phyloP scores from a whole-genome alignment of 1,140 invertebrate genomes.

The Acyrthosiphon pisum region DNA sequence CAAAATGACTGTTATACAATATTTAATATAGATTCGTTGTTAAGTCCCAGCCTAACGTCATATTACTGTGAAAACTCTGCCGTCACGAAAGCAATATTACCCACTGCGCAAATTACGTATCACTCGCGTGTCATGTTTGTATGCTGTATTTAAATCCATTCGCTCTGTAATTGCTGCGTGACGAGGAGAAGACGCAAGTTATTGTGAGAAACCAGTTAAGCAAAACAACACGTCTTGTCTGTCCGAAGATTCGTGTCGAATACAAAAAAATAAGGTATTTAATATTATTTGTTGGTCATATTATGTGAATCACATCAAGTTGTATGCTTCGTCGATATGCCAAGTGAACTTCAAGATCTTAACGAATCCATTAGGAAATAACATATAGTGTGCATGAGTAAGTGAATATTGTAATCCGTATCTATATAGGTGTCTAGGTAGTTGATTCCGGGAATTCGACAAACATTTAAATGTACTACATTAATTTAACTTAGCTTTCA shows the following conservation, averaged over 20 bases:
- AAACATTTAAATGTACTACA: not conserved
- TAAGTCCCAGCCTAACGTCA: not conserved
- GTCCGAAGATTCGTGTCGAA: not conserved
- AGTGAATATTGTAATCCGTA: not conserved
- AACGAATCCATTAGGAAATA: not conserved
- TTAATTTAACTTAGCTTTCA: not conserved
- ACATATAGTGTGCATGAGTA: not conserved
- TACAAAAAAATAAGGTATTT: not conserved
- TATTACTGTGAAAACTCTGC: not conserved
- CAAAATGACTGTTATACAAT: not conserved
- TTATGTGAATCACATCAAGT: not conserved
- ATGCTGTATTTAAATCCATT: not conserved
- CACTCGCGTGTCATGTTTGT: not conserved
- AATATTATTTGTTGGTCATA: not conserved
- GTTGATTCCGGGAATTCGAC: not conserved
- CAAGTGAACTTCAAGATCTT: not conserved
- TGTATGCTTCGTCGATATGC: not conserved
- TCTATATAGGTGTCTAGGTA: not conserved
- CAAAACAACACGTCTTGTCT: not conserved
- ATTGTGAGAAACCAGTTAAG: not conserved
- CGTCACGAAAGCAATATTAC: conserved; percentile 31
- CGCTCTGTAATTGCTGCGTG: not conserved
- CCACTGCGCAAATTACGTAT: not conserved
- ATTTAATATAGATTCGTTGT: not conserved
- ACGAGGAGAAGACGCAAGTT: not conserved